Evolutionary conservation across 2,113 vertebrate species (phyloP).

Genomic region (Halichoeres trimaculatus): DNA sequence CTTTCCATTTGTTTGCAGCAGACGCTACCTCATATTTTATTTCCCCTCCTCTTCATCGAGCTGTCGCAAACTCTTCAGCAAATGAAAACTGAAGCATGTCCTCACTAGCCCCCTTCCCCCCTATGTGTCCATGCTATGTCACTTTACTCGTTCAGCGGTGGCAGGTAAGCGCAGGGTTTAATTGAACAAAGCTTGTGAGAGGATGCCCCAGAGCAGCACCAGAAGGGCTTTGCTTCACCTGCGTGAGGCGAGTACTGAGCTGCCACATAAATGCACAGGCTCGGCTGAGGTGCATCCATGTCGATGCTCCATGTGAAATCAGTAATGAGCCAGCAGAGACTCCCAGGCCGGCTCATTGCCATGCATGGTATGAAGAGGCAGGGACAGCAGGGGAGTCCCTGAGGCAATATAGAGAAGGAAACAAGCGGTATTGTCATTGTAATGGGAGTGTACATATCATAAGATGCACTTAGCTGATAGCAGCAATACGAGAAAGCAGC

Average conservation of each 20-base stretch:
- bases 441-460: constrained; percentile 28
- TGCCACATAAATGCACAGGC: constrained; percentile 17
- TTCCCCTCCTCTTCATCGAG: constrained; percentile 21
- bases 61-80: constrained; percentile 13
- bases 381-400: constrained; percentile 49
- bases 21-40: constrained; percentile 19
- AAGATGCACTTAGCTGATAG: constrained; percentile 44
- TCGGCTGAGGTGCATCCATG: constrained; percentile 38
- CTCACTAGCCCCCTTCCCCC: neutral
- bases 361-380: constrained; percentile 59
- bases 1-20: constrained; percentile 61
- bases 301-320: constrained; percentile 41
- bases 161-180: constrained; percentile 43
- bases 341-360: constrained; percentile 59
- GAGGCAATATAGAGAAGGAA: constrained; percentile 47
- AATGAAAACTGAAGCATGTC: constrained; percentile 11
- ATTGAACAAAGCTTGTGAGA: constrained; percentile 59
- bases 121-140: constrained; percentile 16
- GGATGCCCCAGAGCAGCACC: constrained; percentile 18
- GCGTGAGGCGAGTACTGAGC: constrained; percentile 54
- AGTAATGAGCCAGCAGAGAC: constrained; percentile 61
- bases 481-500: constrained; percentile 12
- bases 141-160: constrained; percentile 17
- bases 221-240: constrained; percentile 46
- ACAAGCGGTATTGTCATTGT: constrained; percentile 31